Evolutionary conservation across 2,888 invertebrate species (phyloP), one percentile per base, ranked within the genome.

Genomic region (Acleris holmiana): DNA sequence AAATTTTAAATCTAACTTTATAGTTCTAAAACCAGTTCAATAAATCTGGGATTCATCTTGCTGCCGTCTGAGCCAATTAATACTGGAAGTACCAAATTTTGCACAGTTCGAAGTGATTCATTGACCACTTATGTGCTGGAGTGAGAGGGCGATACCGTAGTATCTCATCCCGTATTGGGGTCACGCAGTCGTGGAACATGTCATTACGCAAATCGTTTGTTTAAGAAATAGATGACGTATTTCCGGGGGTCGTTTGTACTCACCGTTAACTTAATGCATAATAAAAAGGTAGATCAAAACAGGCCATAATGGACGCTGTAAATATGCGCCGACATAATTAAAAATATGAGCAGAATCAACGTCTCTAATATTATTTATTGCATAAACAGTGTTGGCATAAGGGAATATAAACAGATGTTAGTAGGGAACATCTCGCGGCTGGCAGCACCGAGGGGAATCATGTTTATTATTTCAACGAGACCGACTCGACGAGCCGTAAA

Each of bases 401-500:
- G 13, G 62, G 55, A 61, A 54, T 62, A 68, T 68, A 66, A 68
- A 66, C 64, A 64, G 47, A 41, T 47, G 53, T 53, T 53, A 54
- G 53, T 53, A 54, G 58, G 58, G 40, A 58, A 64, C 54, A 70
- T 57, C 50, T 67, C 53, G 61, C 65, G 51, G 68, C 66, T 58
- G 67, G 73, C 71, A 71, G 68, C 71, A 69, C 68, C 63, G 70
- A 67, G 63, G 62, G 64, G 71, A 70, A 67, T 67, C 62, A 69
- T 70, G 76, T 79, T 78, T 83, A 80, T 82, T 80, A 78, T 79
- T 79, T 73, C 74, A 80, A 78, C 73, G 76, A 76, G 63, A 41
- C 68, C 35, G 35, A 66, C 56, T 57, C 53, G 68, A 71, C 68
- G 68, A 68, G 67, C 74, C 73, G 75, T 83, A 77, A 81, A 83